A percentile compares a stretch with the other conserved stretches of the same genome.
Evolutionary conservation across 2,888 invertebrate species (phyloP).

Genomic region (Oscheius sp.): DNA sequence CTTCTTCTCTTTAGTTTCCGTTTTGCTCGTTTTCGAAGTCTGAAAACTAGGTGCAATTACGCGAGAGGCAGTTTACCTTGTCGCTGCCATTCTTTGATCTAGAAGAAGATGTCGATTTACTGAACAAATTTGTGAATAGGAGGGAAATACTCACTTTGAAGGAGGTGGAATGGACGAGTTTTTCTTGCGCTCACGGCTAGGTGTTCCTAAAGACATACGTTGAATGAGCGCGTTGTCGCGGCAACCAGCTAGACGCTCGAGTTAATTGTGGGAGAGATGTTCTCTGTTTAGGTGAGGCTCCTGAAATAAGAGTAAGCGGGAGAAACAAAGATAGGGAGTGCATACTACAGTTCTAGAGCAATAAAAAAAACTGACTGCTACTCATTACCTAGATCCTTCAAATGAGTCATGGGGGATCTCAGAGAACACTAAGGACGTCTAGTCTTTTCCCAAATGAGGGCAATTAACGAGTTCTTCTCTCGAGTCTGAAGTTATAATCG

Average conservation of each 20-base stretch:
- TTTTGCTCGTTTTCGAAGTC: neutral
- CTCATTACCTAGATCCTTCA: too few relatives aligned
- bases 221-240: conserved; percentile 13
- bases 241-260: neutral
- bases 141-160: neutral
- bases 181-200: conserved; percentile 13
- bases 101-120: neutral
- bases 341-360: too few relatives aligned
- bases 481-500: too few relatives aligned
- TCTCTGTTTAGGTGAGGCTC: too few relatives aligned
- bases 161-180: conserved; percentile 7
- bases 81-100: conserved; percentile 3
- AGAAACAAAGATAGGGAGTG: too few relatives aligned
- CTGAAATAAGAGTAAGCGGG: too few relatives aligned
- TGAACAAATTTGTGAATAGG: neutral
- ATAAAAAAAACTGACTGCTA: too few relatives aligned
- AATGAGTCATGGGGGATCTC: too few relatives aligned
- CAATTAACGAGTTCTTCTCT: too few relatives aligned
- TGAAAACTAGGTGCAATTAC: neutral
- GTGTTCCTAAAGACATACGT: conserved; percentile 11
- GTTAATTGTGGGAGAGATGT: too few relatives aligned
- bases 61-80: neutral
- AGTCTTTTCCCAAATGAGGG: too few relatives aligned
- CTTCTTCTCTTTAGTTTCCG: neutral
- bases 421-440: too few relatives aligned